phyloP scores from a whole-genome alignment of 2,797 vertebrate species.

The Tadarida brasiliensis region DNA sequence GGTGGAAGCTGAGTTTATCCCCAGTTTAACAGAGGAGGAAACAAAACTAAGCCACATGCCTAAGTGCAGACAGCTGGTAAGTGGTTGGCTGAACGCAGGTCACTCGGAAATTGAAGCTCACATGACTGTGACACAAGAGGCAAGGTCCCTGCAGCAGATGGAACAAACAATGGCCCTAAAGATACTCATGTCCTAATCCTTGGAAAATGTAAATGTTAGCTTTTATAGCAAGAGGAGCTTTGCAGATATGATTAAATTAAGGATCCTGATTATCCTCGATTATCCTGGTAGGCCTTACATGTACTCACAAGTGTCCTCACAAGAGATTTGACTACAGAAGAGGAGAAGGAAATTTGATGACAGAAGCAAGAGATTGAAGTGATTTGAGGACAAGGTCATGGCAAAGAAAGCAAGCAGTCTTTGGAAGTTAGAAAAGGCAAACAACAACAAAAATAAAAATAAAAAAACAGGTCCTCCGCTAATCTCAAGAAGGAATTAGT shows the following conservation, averaged over 20 bases:
- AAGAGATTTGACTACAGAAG: background rate
- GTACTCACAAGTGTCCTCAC: background rate
- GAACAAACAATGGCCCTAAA: background rate
- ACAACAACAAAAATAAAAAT: background rate
- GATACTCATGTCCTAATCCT: background rate
- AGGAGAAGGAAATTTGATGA: background rate
- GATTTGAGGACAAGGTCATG: background rate
- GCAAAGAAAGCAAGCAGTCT: background rate
- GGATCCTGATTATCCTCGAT: background rate
- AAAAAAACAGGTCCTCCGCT: background rate
- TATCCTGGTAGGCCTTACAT: background rate
- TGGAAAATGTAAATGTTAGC: background rate
- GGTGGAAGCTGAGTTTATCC: background rate
- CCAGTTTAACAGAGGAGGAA: background rate
- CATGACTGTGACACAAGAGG: background rate
- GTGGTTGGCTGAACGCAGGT: background rate
- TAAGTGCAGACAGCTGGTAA: background rate
- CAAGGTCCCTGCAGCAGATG: background rate
- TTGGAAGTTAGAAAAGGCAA: background rate
- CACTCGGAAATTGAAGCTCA: background rate
- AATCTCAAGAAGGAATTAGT: background rate
- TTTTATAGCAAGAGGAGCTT: background rate
- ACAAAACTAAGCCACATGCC: background rate
- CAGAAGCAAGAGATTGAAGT: background rate
- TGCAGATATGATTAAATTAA: background rate